A percentile compares a stretch with the other conserved stretches of the same genome.
Conservation (phyloP, 2,797 vertebrate genomes). For the Enteromius viviparus region DNA sequence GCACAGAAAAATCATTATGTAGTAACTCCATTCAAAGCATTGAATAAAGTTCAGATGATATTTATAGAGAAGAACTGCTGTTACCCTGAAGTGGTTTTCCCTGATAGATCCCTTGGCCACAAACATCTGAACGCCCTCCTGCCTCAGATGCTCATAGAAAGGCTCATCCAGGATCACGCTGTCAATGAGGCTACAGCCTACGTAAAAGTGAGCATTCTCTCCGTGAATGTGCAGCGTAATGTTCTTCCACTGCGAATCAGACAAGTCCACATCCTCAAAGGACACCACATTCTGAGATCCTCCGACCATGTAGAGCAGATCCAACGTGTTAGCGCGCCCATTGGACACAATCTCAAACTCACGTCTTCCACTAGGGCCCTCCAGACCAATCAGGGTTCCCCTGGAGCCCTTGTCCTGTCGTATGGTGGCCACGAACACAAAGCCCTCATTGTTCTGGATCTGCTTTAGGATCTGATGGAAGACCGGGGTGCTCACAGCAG, state of each 20-base stretch:
- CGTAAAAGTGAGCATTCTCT: conserved; percentile 89
- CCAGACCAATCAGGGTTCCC: conserved; percentile 89
- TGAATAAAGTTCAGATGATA: background rate
- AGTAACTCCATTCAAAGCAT: background rate
- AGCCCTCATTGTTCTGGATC: conserved; percentile 88
- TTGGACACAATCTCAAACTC: conserved; percentile 95
- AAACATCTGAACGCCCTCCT: conserved; percentile 86
- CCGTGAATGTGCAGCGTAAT: conserved; percentile 89
- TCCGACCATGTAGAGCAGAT: conserved; percentile 89
- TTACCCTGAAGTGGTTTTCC: conserved; percentile 95
- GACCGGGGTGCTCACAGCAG: conserved; percentile 80
- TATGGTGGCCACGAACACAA: conserved; percentile 88
- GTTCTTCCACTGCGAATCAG: conserved; percentile 96
- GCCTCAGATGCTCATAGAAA: conserved; percentile 88
- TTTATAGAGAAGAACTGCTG: conserved; percentile 55
- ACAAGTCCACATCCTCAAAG: conserved; percentile 93
- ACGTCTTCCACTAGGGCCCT: conserved; percentile 80
- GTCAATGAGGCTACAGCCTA: conserved; percentile 93
- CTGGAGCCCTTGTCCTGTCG: conserved; percentile 89
- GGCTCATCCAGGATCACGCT: conserved; percentile 92
- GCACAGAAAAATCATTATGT: background rate
- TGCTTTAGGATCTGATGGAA: conserved; percentile 82
- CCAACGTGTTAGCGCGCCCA: conserved; percentile 90
- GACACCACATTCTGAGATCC: conserved; percentile 86
- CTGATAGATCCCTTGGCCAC: conserved; percentile 88